phyloP scores from a whole-genome alignment of 2,113 vertebrate genomes.

The Capra hircus region DNA sequence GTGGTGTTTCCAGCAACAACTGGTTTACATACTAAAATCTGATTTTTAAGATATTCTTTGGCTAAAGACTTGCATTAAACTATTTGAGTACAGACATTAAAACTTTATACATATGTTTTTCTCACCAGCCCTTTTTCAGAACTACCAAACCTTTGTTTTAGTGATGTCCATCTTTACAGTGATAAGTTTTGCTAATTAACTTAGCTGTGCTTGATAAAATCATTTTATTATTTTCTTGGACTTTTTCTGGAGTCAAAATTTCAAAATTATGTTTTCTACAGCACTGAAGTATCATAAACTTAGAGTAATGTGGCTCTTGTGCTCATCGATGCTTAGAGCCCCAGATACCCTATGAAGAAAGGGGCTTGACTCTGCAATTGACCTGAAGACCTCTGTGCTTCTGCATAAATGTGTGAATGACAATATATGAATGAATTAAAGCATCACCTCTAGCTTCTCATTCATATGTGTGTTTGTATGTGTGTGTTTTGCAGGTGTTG shows the following conservation, averaged over 20 bases:
- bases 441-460: background rate
- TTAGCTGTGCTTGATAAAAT: background rate
- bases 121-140: background rate
- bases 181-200: background rate
- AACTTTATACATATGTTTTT: background rate
- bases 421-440: background rate
- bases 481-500: background rate
- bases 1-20: background rate
- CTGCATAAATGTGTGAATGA: background rate
- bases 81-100: background rate
- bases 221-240: background rate
- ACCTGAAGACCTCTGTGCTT: background rate
- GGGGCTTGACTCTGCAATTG: background rate
- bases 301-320: background rate
- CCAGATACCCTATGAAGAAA: background rate
- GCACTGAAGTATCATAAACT: background rate
- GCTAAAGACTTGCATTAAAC: background rate
- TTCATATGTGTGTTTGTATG: background rate
- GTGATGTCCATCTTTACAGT: fast-evolving
- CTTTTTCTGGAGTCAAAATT: background rate
- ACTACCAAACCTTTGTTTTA: background rate
- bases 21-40: background rate
- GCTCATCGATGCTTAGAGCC: background rate
- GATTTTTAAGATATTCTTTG: background rate
- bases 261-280: background rate